Base-by-base conservation (phyloP, 2,797 vertebrate genomes). In the Enteromius trimaculatus region DNA sequence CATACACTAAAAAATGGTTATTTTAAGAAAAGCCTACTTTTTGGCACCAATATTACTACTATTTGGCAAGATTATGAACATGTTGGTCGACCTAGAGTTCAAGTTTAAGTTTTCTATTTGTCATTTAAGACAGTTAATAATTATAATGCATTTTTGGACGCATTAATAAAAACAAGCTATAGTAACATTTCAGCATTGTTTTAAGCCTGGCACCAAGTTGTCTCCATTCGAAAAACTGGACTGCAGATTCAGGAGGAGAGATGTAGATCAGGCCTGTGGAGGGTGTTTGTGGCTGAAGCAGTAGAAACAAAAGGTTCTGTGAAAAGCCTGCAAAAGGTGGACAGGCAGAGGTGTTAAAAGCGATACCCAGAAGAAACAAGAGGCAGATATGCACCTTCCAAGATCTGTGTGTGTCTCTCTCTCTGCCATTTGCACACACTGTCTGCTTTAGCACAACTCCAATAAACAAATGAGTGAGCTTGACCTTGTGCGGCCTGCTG, bases 291-390 rank as follows among this genome's bases (percentile, higher is more conserved):
- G 70, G 10, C 9, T 74, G 65, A 76, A 79, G 74, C 76, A 83
- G 34, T 80, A 91, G 88, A 91, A 93, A 94, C 93, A 95, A 95
- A 96, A 96, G 95, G 86, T 90, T 96, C 92, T 95, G 93, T 93
- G 93, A 95, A 95, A 91, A 51, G 89, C 91, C 91, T 92, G 91
- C 93, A 95, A 94, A 93, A 95, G 93, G 92, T 89, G 87, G 86
- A 89, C 90, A 65, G 70, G 49, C 16, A 14, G 90, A 95, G 93
- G 95, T 94, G 95, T 95, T 88, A 92, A 90, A 94, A 93, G 88
- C 85, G 88, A 93, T 93, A 93, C 91, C 91, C 91, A 79, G 77
- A 81, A 91, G 88, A 88, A 91, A 86, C 83, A 83, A 84, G 89
- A 47, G 60, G 42, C 88, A 87, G 88, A 89, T 82, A 86, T 87